Conservation (phyloP, 1,140 invertebrate species). For the Oscheius sp. region DNA sequence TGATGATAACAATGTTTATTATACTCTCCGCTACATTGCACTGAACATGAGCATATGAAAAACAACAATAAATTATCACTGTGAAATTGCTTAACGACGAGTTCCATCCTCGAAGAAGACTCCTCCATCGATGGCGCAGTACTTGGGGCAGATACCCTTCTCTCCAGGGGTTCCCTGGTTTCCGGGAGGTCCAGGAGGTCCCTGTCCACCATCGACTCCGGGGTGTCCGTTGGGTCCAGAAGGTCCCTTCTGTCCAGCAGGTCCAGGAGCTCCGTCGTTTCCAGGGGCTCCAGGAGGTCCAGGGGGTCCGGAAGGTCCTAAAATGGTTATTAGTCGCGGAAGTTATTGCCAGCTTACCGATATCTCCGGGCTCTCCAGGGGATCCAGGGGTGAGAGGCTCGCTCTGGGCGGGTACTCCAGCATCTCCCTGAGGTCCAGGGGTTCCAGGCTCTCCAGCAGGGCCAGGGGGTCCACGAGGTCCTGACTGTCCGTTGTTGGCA, state of each 20-base stretch:
- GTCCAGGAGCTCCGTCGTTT: conserved; percentile 36
- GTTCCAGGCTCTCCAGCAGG: conserved; percentile 42
- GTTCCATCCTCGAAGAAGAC: conserved; percentile 36
- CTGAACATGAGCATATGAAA: background rate
- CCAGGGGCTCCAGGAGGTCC: conserved; percentile 43
- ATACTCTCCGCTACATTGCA: background rate
- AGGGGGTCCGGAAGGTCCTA: conserved; percentile 18
- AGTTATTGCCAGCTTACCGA: background rate
- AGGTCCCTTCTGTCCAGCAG: conserved; percentile 47
- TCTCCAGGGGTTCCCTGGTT: conserved; percentile 40
- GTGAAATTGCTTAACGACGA: conserved; percentile 5
- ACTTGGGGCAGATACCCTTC: conserved; percentile 32
- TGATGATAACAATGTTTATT: conserved; percentile 3
- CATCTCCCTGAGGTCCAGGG: conserved; percentile 36
- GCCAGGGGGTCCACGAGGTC: conserved; percentile 42
- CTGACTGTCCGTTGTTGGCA: conserved; percentile 18
- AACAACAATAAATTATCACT: background rate
- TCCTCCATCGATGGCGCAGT: conserved; percentile 32
- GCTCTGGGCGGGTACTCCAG: conserved; percentile 44
- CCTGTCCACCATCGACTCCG: conserved; percentile 50
- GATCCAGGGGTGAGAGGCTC: conserved; percentile 59
- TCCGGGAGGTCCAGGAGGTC: conserved; percentile 53
- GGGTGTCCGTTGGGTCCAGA: conserved; percentile 52
- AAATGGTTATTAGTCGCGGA: background rate
- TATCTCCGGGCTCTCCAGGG: conserved; percentile 56